Evolutionary conservation across 2,113 vertebrate species (phyloP).

Genomic region (Stictonetta naevosa): DNA sequence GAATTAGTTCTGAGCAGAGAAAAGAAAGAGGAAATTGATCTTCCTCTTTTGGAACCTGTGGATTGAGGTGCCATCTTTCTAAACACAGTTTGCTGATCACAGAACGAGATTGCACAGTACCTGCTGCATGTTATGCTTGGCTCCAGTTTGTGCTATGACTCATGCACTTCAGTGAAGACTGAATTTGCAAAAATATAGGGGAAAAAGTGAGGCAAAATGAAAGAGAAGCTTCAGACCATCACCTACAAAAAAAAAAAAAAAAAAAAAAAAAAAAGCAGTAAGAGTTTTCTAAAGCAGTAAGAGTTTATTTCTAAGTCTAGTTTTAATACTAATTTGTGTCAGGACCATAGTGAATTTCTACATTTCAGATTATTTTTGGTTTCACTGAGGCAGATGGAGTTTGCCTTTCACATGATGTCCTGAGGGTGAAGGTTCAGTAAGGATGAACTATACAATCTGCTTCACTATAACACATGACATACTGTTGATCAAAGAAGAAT

Average conservation of each 20-base stretch:
- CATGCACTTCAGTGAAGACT: neutral
- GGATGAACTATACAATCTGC: slow-evolving; percentile 58
- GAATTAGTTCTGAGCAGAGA: neutral
- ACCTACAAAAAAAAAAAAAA: neutral
- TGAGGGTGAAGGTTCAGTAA: slow-evolving; percentile 53
- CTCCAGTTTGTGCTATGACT: neutral
- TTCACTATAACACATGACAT: slow-evolving; percentile 29
- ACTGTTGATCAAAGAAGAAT: slow-evolving; percentile 29
- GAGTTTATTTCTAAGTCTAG: neutral
- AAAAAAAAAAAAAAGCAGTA: neutral
- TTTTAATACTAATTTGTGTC: neutral
- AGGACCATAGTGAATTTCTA: neutral
- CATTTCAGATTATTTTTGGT: slow-evolving; percentile 21
- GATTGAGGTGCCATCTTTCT: neutral
- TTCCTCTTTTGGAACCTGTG: neutral
- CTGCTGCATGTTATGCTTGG: neutral
- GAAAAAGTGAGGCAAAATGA: neutral
- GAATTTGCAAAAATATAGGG: neutral
- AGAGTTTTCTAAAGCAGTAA: neutral
- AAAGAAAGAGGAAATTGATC: neutral
- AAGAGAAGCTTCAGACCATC: neutral
- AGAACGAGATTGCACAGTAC: neutral
- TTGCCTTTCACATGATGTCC: slow-evolving; percentile 41
- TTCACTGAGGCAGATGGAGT: slow-evolving; percentile 43
- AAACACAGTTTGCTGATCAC: neutral